Evolutionary conservation across 1,140 invertebrate species (phyloP).

Genomic region (Cotesia vestalis): DNA sequence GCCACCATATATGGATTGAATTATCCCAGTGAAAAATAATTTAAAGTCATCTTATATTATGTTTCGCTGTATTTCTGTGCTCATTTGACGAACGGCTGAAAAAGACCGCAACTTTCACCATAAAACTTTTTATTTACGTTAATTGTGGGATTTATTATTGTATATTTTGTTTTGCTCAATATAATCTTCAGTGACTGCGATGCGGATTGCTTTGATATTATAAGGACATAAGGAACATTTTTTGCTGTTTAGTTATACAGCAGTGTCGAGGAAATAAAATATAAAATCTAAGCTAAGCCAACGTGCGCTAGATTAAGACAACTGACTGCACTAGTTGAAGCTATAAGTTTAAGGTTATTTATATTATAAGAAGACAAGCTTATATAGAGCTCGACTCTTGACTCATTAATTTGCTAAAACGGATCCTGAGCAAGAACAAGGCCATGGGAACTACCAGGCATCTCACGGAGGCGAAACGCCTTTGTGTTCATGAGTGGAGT

Average conservation of each 20-base stretch:
- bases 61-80: not conserved
- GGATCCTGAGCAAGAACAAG: slow-evolving; percentile 38
- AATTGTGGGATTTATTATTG: slow-evolving; percentile 13
- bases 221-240: too few species aligned
- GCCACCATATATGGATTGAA: slow-evolving; percentile 28
- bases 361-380: too few species aligned
- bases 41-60: slow-evolving; percentile 26
- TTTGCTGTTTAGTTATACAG: too few species aligned
- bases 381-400: not conserved
- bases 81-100: slow-evolving; percentile 1
- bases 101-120: not conserved
- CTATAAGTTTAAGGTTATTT: too few species aligned
- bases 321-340: too few species aligned
- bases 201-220: too few species aligned
- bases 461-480: slow-evolving; percentile 17
- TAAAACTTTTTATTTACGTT: slow-evolving; percentile 3
- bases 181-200: too few species aligned
- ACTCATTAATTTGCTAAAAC: slow-evolving; percentile 42
- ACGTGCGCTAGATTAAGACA: too few species aligned
- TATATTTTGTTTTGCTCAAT: slow-evolving; percentile 8
- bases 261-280: too few species aligned
- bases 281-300: too few species aligned
- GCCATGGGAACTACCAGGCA: slow-evolving; percentile 44
- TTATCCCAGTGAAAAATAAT: slow-evolving; percentile 39
- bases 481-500: slow-evolving; percentile 21